Evolutionary conservation across 2,113 vertebrate species (phyloP).

Genomic region (Pteronura brasiliensis): DNA sequence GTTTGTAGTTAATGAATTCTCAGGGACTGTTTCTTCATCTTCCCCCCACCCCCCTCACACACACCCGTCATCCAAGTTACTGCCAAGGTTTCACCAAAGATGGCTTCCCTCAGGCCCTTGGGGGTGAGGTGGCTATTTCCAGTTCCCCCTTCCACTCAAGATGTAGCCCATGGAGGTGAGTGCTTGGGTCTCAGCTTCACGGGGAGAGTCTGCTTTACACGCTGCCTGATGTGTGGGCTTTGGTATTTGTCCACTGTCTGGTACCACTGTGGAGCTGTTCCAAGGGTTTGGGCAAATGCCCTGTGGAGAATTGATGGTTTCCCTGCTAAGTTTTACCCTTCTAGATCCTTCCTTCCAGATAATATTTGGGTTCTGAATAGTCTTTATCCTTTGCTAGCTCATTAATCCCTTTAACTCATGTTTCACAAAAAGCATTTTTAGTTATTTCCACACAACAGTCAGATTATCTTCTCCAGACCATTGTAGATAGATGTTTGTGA

Average conservation of each 20-base stretch:
- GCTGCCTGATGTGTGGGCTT: rapidly evolving
- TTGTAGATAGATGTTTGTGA: background rate
- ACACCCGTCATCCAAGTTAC: background rate
- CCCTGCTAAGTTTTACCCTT: background rate
- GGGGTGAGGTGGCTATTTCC: background rate
- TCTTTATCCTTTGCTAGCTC: background rate
- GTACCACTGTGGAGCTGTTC: background rate
- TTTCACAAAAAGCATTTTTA: background rate
- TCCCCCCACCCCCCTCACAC: no score
- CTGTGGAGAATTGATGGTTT: background rate
- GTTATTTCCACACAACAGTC: background rate
- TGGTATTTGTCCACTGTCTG: rapidly evolving
- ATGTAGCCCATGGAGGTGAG: background rate
- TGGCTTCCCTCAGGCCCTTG: background rate
- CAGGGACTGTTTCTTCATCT: background rate
- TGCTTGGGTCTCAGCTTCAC: background rate
- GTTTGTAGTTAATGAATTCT: background rate
- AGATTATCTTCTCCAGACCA: background rate
- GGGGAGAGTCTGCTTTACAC: background rate
- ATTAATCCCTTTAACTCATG: background rate
- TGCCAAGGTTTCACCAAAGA: background rate
- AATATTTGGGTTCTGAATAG: background rate
- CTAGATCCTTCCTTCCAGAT: background rate
- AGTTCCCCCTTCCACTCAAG: background rate
- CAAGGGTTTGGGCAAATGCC: rapidly evolving